Percentiles rank a stretch among this genome's conserved stretches.
phyloP scores from a whole-genome alignment of 2,797 vertebrate species.

The Pipistrellus pipistrellus region DNA sequence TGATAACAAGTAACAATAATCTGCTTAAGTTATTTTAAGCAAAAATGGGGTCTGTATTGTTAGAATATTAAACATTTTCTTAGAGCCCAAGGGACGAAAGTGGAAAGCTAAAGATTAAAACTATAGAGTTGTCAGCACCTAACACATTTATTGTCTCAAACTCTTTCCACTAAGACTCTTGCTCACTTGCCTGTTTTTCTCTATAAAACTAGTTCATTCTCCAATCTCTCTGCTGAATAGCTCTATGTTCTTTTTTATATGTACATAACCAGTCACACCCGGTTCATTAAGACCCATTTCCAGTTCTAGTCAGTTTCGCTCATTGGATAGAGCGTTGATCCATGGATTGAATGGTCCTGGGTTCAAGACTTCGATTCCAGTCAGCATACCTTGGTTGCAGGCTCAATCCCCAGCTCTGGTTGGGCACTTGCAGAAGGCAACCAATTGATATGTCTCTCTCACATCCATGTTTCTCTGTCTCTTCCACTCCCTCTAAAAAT shows the following conservation, averaged over 20 bases:
- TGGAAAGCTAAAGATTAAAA: neutral
- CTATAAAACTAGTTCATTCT: neutral
- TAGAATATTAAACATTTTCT: neutral
- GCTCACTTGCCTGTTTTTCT: neutral
- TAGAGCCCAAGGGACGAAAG: neutral
- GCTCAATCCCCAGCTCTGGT: too few species aligned
- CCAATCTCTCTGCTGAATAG: neutral
- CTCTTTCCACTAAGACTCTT: neutral
- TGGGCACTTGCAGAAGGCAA: too few species aligned
- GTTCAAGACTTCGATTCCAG: too few species aligned
- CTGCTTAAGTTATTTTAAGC: neutral
- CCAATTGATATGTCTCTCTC: too few species aligned
- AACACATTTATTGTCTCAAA: neutral
- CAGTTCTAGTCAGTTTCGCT: too few species aligned
- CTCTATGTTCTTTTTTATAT: neutral
- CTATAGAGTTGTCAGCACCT: neutral
- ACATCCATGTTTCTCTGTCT: too few species aligned
- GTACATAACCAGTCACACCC: neutral
- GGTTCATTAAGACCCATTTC: neutral
- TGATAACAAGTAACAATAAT: neutral
- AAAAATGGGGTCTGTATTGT: slow-evolving; percentile 36
- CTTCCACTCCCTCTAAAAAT: too few species aligned
- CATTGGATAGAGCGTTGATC: too few species aligned
- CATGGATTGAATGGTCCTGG: too few species aligned
- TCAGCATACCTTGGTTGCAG: too few species aligned